Evolutionary conservation across 2,113 vertebrate species (phyloP).

Genomic region (Marmota flaviventris): DNA sequence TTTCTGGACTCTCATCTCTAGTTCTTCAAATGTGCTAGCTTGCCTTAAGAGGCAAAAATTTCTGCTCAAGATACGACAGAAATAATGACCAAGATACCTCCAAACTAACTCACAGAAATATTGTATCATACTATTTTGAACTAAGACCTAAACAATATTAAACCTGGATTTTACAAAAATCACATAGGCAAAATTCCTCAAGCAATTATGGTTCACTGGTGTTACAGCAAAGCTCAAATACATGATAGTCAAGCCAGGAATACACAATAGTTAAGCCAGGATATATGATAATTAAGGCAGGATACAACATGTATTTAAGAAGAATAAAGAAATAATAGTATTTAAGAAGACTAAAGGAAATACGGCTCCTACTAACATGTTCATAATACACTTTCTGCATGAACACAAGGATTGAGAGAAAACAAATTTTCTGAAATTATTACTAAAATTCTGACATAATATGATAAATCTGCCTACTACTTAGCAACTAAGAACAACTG

Average conservation of each 20-base stretch:
- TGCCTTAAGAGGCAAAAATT: neutral
- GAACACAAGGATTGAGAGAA: neutral
- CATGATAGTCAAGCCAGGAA: neutral
- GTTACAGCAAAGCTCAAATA: neutral
- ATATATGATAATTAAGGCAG: neutral
- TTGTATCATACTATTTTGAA: neutral
- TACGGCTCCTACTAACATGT: neutral
- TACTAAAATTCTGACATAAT: neutral
- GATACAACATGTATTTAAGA: neutral
- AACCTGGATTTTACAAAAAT: constrained; percentile 26
- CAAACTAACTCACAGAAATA: neutral
- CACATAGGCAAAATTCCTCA: constrained; percentile 23
- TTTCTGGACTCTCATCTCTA: neutral
- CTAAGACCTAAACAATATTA: neutral
- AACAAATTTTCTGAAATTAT: neutral
- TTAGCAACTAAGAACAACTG: neutral
- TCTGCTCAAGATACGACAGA: neutral
- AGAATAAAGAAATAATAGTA: neutral
- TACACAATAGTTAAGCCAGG: neutral
- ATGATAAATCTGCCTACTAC: neutral
- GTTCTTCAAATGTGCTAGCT: neutral
- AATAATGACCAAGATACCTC: neutral
- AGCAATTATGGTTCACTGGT: neutral
- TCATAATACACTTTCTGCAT: neutral
- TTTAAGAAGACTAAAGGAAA: neutral